Evolutionary conservation across 2,888 invertebrate species (phyloP), one percentile per base, ranked within the genome.

Genomic region (Mayetiola destructor): DNA sequence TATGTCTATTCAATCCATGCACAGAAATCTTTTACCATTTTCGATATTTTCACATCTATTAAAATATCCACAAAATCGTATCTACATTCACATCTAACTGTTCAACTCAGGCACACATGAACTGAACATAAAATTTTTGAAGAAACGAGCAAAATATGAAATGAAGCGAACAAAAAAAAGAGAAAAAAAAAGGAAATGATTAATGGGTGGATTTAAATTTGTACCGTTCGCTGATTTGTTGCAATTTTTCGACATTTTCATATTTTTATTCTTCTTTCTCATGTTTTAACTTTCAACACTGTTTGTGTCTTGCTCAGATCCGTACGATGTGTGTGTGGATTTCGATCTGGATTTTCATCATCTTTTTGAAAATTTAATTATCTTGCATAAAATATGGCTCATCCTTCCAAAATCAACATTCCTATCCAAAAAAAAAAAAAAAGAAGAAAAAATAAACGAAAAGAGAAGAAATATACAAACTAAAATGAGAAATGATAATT

Each of bases 161-260:
- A 40, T 40, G 40, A 40, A 40, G 40, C 40, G 40, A 40, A 40
- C n/a, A n/a, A n/a, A n/a, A n/a, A n/a, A n/a, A n/a, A n/a, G n/a
- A n/a, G n/a, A n/a, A n/a, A n/a, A n/a, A 23, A 40, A 40, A 40
- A 40, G 40, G 40, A 40, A 40, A 40, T 40, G 40, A 40, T 40
- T 40, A 40, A 40, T 40, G 40, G 40, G 21, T 40, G 40, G 40
- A 20, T 40, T 40, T 21, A 40, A 40, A 21, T 40, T 40, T 40
- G 12, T n/a, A 40, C 40, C 40, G 40, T 40, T 40, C 40, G 10
- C 40, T 40, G 40, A 40, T 40, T 40, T 40, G 23, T n/a, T n/a
- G n/a, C n/a, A n/a, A n/a, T n/a, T n/a, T n/a, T 40, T 40, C 10
- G 4, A 23, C 12, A 12, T 20, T 6, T 21, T 40, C n/a, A 21